phyloP scores from a whole-genome alignment of 1,140 invertebrate genomes.

The Eciton burchellii region DNA sequence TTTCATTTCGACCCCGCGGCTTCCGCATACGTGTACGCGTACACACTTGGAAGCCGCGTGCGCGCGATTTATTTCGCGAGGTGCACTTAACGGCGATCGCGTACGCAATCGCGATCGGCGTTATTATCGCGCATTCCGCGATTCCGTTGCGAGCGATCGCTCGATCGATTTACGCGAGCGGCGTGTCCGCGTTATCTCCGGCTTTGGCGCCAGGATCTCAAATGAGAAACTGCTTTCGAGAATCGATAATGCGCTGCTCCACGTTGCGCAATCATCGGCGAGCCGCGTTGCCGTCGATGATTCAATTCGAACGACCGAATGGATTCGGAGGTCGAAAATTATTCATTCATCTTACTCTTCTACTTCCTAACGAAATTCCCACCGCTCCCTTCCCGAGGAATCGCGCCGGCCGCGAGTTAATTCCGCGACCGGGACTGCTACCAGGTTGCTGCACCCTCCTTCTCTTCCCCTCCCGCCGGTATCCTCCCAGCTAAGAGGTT shows the following conservation, averaged over 20 bases:
- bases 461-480: neutral
- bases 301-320: too few species aligned
- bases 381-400: neutral
- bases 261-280: neutral
- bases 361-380: slow-evolving; percentile 21
- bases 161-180: neutral
- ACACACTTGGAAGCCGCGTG: too few species aligned
- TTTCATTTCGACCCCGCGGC: slow-evolving; percentile 25
- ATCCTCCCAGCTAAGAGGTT: slow-evolving; percentile 18
- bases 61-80: slow-evolving; percentile 5
- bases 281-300: neutral
- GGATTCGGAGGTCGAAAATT: too few species aligned
- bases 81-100: slow-evolving; percentile 11
- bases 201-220: too few species aligned
- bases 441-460: neutral
- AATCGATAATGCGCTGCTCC: neutral
- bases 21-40: neutral
- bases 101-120: slow-evolving; percentile 15
- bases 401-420: slow-evolving; percentile 9
- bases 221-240: too few species aligned
- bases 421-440: slow-evolving; percentile 37
- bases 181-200: neutral
- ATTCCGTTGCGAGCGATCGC: too few species aligned
- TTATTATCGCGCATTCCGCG: too few species aligned
- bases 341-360: too few species aligned